Evolutionary conservation across 1,140 invertebrate genomes (phyloP).

Genomic region (Ectropis grisescens): DNA sequence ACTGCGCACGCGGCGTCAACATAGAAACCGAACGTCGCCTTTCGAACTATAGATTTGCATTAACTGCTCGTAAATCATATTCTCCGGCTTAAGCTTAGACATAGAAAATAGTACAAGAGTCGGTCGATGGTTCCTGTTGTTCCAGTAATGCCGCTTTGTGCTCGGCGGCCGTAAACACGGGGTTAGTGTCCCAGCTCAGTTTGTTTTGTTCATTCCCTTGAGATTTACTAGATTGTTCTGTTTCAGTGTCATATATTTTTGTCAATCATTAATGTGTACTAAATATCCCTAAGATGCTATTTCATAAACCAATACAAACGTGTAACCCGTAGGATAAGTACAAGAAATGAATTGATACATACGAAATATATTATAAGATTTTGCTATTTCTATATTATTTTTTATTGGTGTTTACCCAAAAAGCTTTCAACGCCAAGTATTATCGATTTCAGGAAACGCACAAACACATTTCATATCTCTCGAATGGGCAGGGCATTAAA

Average conservation of each 20-base stretch:
- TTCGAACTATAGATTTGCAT: conserved; percentile 47
- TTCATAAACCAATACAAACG: too few species aligned
- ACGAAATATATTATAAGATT: too few species aligned
- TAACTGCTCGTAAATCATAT: conserved; percentile 52
- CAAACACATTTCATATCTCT: neutral
- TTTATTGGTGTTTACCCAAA: too few species aligned
- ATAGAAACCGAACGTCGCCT: conserved; percentile 13
- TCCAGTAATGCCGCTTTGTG: conserved; percentile 47
- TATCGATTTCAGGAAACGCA: neutral
- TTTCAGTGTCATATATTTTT: too few species aligned
- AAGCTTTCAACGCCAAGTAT: too few species aligned
- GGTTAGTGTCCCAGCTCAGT: conserved; percentile 37
- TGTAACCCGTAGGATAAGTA: too few species aligned
- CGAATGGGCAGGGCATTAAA: neutral
- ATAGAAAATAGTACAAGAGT: neutral
- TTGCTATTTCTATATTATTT: too few species aligned
- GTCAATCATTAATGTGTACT: too few species aligned
- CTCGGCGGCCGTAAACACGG: conserved; percentile 32
- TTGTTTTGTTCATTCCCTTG: too few species aligned
- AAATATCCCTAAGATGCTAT: too few species aligned
- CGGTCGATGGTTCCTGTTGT: conserved; percentile 41
- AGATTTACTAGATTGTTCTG: too few species aligned
- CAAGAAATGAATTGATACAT: too few species aligned
- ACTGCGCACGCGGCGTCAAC: conserved; percentile 11
- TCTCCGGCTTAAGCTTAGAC: conserved; percentile 12